phyloP scores from a whole-genome alignment of 1,140 invertebrate genomes.

The Diprion similis region DNA sequence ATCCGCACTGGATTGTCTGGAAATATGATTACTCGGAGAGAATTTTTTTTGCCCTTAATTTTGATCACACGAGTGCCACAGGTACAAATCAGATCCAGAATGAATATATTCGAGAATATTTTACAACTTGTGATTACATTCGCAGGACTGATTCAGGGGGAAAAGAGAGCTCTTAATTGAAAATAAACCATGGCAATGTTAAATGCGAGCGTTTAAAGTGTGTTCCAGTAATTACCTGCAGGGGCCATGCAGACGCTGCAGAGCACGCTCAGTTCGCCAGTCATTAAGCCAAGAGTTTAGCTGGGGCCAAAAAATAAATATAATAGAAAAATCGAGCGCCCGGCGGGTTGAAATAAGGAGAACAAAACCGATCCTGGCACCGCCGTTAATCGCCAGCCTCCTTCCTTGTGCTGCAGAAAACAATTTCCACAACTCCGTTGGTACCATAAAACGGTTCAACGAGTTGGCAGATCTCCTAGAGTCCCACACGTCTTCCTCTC shows the following conservation, averaged over 20 bases:
- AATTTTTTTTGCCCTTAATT: too few relatives aligned
- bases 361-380: conserved; percentile 45
- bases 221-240: background rate
- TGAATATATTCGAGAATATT: background rate
- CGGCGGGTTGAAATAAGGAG: conserved; percentile 40
- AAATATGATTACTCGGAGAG: too few relatives aligned
- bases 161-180: background rate
- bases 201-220: conserved; percentile 9
- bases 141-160: background rate
- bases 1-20: too few relatives aligned
- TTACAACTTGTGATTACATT: background rate
- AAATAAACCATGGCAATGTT: background rate
- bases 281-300: conserved; percentile 46
- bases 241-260: conserved; percentile 4
- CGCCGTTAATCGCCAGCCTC: background rate
- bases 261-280: conserved; percentile 43
- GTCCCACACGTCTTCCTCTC: background rate
- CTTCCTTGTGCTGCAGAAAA: background rate
- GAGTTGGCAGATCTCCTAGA: background rate
- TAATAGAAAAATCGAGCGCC: conserved; percentile 29
- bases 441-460: background rate
- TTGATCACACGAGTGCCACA: too few relatives aligned
- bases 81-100: too few relatives aligned
- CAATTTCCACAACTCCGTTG: background rate
- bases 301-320: conserved; percentile 45